phyloP scores from a whole-genome alignment of 1,140 invertebrate genomes.

The Cotesia glomerata region DNA sequence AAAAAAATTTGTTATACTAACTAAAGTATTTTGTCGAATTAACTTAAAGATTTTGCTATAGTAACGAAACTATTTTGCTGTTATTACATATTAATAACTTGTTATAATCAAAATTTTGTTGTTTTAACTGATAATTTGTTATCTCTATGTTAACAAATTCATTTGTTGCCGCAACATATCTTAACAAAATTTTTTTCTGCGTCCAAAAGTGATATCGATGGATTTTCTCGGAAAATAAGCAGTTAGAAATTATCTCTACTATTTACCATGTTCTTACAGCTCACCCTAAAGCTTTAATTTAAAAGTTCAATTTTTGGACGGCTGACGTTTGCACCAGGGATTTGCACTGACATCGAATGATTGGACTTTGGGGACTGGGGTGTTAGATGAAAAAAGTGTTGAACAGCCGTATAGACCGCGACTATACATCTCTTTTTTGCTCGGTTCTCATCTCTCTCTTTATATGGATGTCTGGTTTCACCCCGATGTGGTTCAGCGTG shows the following conservation, averaged over 20 bases:
- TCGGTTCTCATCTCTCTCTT: background rate
- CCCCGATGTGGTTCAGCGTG: constrained; percentile 15
- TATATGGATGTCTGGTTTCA: constrained; percentile 7
- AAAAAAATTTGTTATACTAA: too few relatives aligned
- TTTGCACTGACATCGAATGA: constrained; percentile 13
- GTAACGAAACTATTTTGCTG: too few relatives aligned
- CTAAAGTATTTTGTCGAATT: too few relatives aligned
- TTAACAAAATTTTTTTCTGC: too few relatives aligned
- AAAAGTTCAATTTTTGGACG: constrained; percentile 13
- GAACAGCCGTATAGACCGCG: constrained; percentile 17
- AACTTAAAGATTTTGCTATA: too few relatives aligned
- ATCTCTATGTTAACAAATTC: too few relatives aligned
- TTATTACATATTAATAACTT: too few relatives aligned
- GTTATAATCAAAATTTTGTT: too few relatives aligned
- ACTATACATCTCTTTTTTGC: background rate
- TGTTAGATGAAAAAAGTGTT: constrained; percentile 19
- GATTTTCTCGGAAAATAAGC: background rate
- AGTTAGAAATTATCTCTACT: background rate
- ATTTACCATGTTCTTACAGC: background rate
- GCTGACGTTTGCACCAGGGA: constrained; percentile 8
- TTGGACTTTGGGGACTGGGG: constrained; percentile 11
- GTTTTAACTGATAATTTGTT: too few relatives aligned
- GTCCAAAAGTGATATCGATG: background rate
- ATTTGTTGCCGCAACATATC: too few relatives aligned
- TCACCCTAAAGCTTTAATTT: constrained; percentile 14